Percentiles rank a stretch among this genome's conserved stretches.
These are phyloP conservation scores for Rhynchotus rufescens DNA, from an alignment of 2,797 vertebrate genomes.

Conservation along the genomic window DNA sequence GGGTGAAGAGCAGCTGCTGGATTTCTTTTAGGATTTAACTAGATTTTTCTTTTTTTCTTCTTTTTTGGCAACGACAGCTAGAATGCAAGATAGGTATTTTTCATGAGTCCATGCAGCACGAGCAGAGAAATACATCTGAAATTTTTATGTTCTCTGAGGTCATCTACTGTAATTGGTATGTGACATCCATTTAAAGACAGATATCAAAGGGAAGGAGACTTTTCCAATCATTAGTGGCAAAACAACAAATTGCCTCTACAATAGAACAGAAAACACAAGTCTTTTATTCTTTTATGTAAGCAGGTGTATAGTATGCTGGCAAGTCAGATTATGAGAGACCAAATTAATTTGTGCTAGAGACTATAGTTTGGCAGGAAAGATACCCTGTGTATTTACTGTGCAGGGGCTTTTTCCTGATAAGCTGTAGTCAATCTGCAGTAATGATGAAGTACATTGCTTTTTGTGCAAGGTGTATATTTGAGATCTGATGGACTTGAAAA, in stretches of 20 bases:
- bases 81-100: not conserved
- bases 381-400: not conserved
- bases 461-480: accelerated
- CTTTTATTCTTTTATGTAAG: not conserved
- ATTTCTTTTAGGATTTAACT: slow-evolving; percentile 10
- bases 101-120: not conserved
- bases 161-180: not conserved
- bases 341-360: not conserved
- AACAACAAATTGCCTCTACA: not conserved
- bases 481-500: not conserved
- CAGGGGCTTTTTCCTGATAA: not conserved
- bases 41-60: not conserved
- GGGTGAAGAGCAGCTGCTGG: slow-evolving; percentile 26
- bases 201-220: not conserved
- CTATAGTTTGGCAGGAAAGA: not conserved
- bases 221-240: not conserved
- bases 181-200: not conserved
- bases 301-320: not conserved
- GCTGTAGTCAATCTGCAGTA: not conserved
- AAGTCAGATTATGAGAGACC: not conserved
- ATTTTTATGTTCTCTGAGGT: not conserved
- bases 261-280: slow-evolving; percentile 11
- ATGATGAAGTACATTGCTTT: not conserved
- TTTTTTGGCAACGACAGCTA: not conserved
- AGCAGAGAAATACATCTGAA: not conserved